Evolutionary conservation across 2,113 vertebrate genomes (phyloP).

Genomic region (Colistium nudipinnis): DNA sequence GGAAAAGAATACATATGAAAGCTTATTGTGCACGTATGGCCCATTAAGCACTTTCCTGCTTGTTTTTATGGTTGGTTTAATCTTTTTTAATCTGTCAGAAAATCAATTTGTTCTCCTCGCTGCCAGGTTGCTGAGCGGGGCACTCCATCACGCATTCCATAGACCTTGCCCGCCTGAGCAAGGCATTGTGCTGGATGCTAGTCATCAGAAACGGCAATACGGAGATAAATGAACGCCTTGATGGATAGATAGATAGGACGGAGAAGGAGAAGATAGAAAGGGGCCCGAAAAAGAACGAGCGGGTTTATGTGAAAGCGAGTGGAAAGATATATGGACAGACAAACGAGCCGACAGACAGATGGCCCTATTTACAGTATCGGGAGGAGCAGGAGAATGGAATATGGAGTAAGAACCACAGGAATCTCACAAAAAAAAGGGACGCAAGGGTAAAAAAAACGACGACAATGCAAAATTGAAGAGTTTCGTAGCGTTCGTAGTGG

Average conservation of each 20-base stretch:
- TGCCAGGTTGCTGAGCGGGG: constrained; percentile 79
- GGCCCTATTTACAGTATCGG: not conserved
- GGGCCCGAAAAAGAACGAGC: constrained; percentile 34
- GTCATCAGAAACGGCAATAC: constrained; percentile 66
- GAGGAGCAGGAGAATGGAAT: not conserved
- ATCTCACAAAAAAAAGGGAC: too few species aligned
- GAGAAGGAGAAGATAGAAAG: constrained; percentile 26
- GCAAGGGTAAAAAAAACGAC: not conserved
- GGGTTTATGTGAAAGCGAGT: constrained; percentile 50
- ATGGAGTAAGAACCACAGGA: too few species aligned
- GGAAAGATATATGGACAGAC: constrained; percentile 31
- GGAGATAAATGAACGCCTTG: constrained; percentile 66
- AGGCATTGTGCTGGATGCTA: constrained; percentile 65
- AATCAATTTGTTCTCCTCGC: constrained; percentile 82
- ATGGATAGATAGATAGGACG: constrained; percentile 62
- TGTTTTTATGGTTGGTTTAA: constrained; percentile 83
- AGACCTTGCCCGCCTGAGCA: constrained; percentile 64
- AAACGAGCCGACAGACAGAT: constrained; percentile 17
- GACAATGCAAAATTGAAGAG: not conserved
- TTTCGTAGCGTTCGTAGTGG: too few species aligned
- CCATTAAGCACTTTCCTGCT: constrained; percentile 82
- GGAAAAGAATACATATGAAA: constrained; percentile 82
- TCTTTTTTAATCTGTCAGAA: constrained; percentile 86
- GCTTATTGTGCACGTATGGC: constrained; percentile 79
- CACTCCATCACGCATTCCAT: constrained; percentile 80